Conservation (phyloP, 2,113 vertebrate genomes). For the Lontra canadensis region DNA sequence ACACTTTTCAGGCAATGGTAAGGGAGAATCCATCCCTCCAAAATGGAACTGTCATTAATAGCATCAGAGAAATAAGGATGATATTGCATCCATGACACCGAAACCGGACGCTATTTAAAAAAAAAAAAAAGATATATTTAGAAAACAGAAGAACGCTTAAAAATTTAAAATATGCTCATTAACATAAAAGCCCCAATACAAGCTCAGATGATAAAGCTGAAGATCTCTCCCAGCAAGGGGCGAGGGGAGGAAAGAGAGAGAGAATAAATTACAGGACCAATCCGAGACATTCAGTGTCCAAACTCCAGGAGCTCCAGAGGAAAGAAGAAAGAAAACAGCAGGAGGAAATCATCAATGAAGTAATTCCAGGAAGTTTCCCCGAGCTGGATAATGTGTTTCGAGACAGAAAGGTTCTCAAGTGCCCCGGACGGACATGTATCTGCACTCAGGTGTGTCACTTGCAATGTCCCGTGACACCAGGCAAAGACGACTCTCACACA, state of each 20-base stretch:
- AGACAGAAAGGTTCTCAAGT: not conserved
- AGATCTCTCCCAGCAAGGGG: not conserved
- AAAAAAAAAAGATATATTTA: not conserved
- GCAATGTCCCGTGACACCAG: not conserved
- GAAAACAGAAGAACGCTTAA: not conserved
- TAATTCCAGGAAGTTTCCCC: not conserved
- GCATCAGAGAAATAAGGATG: not conserved
- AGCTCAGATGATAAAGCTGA: not conserved
- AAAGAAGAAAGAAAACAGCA: not conserved
- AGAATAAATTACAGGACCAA: not conserved
- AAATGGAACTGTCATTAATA: not conserved
- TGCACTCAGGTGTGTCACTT: not conserved
- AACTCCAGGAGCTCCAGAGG: not conserved
- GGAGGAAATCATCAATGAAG: not conserved
- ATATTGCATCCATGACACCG: not conserved
- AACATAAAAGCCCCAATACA: not conserved
- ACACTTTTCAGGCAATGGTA: not conserved
- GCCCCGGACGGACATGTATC: not conserved
- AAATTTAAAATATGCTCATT: constrained; percentile 40
- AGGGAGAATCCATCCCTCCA: not conserved
- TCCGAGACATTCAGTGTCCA: not conserved
- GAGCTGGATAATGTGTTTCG: not conserved
- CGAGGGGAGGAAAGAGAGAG: not conserved
- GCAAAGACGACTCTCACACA: not conserved
- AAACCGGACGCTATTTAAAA: not conserved